Evolutionary conservation across 2,888 invertebrate genomes (phyloP).

Genomic region (Xiphydria camelus): DNA sequence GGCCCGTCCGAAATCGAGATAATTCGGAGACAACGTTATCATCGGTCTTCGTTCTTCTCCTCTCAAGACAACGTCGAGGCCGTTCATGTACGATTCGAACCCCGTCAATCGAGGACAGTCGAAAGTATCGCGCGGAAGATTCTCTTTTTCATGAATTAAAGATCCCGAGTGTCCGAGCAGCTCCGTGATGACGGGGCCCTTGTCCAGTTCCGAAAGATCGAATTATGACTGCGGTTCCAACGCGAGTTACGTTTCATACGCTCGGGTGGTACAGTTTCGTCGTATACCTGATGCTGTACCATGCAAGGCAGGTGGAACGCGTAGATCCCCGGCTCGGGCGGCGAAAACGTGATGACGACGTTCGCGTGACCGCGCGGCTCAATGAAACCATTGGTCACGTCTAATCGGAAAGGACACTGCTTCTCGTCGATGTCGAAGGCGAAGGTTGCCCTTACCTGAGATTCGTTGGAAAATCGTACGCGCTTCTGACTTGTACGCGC

Average conservation of each 20-base stretch:
- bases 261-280: conserved; percentile 4
- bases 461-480: conserved; percentile 50
- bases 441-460: conserved; percentile 44
- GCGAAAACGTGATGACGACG: conserved; percentile 47
- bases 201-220: conserved; percentile 2
- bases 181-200: conserved; percentile 48
- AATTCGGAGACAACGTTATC: conserved; percentile 43
- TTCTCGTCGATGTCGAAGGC: conserved; percentile 47
- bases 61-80: conserved; percentile 23
- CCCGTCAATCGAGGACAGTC: conserved; percentile 23
- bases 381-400: conserved; percentile 44
- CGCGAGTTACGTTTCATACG: conserved; percentile 4
- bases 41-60: conserved; percentile 27
- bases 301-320: conserved; percentile 47
- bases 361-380: conserved; percentile 36
- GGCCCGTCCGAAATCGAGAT: conserved; percentile 50
- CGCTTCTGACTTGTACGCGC: conserved; percentile 26
- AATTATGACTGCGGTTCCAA: too few species aligned
- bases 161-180: conserved; percentile 36
- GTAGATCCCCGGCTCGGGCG: conserved; percentile 42
- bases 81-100: conserved; percentile 47
- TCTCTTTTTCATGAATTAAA: conserved; percentile 5
- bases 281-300: conserved; percentile 53
- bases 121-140: conserved; percentile 21
- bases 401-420: conserved; percentile 47